Conservation (phyloP, 1,140 invertebrate genomes). For the Drosophila dunni region DNA sequence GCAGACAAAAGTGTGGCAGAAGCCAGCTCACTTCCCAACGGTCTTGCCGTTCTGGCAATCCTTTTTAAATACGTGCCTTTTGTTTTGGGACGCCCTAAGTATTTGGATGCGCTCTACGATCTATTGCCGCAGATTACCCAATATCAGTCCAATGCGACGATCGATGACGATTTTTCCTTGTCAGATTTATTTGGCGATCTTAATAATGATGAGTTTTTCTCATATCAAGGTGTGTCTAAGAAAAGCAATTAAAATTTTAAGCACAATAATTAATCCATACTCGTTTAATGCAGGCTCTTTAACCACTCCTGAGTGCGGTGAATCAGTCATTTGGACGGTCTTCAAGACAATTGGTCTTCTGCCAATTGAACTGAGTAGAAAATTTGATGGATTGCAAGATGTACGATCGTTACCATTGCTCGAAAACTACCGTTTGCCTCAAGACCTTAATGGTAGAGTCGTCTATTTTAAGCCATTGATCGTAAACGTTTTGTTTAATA, state of each 20-base stretch:
- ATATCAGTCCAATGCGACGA: slow-evolving; percentile 47
- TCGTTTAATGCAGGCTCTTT: slow-evolving; percentile 89
- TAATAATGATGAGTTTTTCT: slow-evolving; percentile 50
- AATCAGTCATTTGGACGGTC: slow-evolving; percentile 72
- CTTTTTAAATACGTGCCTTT: slow-evolving; percentile 33
- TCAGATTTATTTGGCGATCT: slow-evolving; percentile 58
- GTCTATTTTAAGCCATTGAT: slow-evolving; percentile 85
- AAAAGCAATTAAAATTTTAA: too few species aligned
- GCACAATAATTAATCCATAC: too few species aligned
- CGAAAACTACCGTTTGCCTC: slow-evolving; percentile 61
- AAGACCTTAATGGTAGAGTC: slow-evolving; percentile 86
- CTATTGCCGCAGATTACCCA: slow-evolving; percentile 42
- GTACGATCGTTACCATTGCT: slow-evolving; percentile 34
- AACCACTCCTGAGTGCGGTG: slow-evolving; percentile 87
- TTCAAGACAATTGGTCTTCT: slow-evolving; percentile 52
- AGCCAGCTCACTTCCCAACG: slow-evolving; percentile 53
- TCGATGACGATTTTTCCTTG: slow-evolving; percentile 31
- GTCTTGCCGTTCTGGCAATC: slow-evolving; percentile 66
- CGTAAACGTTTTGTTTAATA: too few species aligned
- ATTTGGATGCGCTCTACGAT: slow-evolving; percentile 54
- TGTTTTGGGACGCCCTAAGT: background rate
- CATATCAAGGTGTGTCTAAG: slow-evolving; percentile 60
- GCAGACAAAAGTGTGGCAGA: slow-evolving; percentile 31
- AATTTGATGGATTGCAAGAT: slow-evolving; percentile 56
- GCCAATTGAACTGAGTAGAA: slow-evolving; percentile 48